Base-by-base conservation (phyloP, 2,888 invertebrate species). In the Pantelozetes paolii region DNA sequence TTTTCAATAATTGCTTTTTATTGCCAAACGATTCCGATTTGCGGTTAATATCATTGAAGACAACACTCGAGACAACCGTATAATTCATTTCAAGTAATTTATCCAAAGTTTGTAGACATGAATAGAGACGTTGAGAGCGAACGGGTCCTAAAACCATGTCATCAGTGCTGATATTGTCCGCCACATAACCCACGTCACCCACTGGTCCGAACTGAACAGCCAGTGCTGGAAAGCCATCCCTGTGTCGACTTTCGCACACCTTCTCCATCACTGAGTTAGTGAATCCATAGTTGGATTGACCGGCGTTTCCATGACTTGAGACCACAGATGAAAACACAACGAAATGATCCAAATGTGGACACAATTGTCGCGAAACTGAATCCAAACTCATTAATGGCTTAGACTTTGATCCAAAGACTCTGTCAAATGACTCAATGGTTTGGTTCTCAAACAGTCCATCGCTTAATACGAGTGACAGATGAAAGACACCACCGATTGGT, bases 181-280 rank as follows among this genome's bases (percentile, higher is more conserved):
- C 84, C 76, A 98, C 88, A 74, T 98, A 86, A 71, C 98, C 98
- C 54, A 96, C 96, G 20, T 59, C 98, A 98, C 84, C 98, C 97
- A 79, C 98, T 92, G 57, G 97, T 94, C 98, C 98, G 98, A 98
- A 99, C 84, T 99, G 98, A 79, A 99, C 92, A 54, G 71, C 90
- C 82, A 74, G 83, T 96, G 32, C 95, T 94, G 78, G 94, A 86
- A 69, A 32, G 15, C 94, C 93, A 80, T 88, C 89, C 50, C 85
- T 86, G 83, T 89, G 90, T 73, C 95, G 88, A 75, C 86, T 87
- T 85, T 95, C 97, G 82, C 91, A 90, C 77, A 97, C 88, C 77
- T 98, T 88, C 84, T 98, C 98, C 97, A 98, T 98, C 59, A 90
- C 90, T 0, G 96, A 96, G 85, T 99, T 99, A 73, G 97, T 88